These are phyloP conservation scores for Rhodophaea formosa DNA, from an alignment of 2,888 invertebrate species.

Conservation along the genomic window DNA sequence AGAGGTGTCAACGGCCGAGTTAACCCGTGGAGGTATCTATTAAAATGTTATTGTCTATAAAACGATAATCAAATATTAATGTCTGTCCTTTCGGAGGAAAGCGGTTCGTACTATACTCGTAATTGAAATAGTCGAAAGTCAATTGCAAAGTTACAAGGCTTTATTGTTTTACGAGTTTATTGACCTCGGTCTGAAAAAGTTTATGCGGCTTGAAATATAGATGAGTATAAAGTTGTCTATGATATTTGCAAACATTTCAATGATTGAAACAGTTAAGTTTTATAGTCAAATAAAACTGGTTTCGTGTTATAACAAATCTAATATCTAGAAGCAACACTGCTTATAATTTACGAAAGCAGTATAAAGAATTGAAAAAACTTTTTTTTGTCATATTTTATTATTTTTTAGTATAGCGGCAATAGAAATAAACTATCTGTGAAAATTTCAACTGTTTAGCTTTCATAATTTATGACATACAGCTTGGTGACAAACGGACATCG, in stretches of 20 bases:
- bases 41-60: too few relatives aligned
- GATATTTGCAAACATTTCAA: constrained; percentile 29
- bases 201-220: background rate
- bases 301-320: constrained; percentile 22
- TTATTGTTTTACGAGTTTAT: background rate
- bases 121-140: background rate
- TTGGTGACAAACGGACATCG: too few relatives aligned
- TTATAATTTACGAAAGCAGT: too few relatives aligned
- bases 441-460: too few relatives aligned
- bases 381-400: too few relatives aligned
- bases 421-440: too few relatives aligned
- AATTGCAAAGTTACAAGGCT: background rate
- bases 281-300: constrained; percentile 48
- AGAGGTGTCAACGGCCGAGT: too few relatives aligned
- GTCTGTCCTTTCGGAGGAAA: background rate
- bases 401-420: too few relatives aligned
- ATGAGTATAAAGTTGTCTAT: background rate
- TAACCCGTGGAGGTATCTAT: too few relatives aligned
- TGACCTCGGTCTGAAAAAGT: background rate
- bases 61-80: background rate
- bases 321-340: background rate
- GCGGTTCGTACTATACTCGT: background rate
- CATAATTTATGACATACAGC: too few relatives aligned
- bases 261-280: constrained; percentile 48
- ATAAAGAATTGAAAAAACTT: too few relatives aligned